Percentiles rank a stretch among this genome's conserved stretches.
phyloP scores from a whole-genome alignment of 1,140 invertebrate species.

The Xylocopa sonorina region DNA sequence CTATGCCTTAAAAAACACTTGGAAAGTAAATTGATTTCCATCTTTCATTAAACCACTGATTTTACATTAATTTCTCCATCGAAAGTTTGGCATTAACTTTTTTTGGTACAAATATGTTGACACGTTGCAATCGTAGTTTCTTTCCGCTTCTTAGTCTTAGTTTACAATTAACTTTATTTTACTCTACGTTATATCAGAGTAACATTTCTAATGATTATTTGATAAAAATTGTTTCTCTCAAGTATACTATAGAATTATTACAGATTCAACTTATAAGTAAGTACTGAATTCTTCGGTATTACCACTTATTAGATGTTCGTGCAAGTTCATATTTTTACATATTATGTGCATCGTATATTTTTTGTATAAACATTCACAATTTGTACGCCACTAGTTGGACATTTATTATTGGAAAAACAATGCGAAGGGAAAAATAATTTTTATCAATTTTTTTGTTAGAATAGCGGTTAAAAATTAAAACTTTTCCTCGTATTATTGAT shows the following conservation, averaged over 20 bases:
- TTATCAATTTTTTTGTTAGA: neutral
- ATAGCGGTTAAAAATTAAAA: neutral
- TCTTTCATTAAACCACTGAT: constrained; percentile 34
- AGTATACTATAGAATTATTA: neutral
- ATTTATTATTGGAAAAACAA: too few relatives aligned
- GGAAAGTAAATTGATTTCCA: constrained; percentile 76
- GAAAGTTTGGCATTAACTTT: constrained; percentile 15
- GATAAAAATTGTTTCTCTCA: constrained; percentile 24
- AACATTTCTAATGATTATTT: neutral
- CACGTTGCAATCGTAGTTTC: constrained; percentile 40
- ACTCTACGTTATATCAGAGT: neutral
- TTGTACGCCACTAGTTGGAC: too few relatives aligned
- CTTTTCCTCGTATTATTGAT: neutral
- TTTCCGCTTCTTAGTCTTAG: constrained; percentile 42
- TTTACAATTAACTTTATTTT: constrained; percentile 14
- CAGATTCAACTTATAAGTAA: too few relatives aligned
- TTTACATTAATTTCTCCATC: constrained; percentile 18
- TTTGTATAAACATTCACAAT: too few relatives aligned
- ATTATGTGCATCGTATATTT: too few relatives aligned
- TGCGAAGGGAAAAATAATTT: neutral
- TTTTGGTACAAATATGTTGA: constrained; percentile 45
- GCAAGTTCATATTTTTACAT: too few relatives aligned
- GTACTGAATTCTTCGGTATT: too few relatives aligned
- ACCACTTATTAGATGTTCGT: too few relatives aligned
- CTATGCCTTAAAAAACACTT: constrained; percentile 76